Evolutionary conservation across 2,797 vertebrate genomes (phyloP).

Genomic region (Myotis pilosus): DNA sequence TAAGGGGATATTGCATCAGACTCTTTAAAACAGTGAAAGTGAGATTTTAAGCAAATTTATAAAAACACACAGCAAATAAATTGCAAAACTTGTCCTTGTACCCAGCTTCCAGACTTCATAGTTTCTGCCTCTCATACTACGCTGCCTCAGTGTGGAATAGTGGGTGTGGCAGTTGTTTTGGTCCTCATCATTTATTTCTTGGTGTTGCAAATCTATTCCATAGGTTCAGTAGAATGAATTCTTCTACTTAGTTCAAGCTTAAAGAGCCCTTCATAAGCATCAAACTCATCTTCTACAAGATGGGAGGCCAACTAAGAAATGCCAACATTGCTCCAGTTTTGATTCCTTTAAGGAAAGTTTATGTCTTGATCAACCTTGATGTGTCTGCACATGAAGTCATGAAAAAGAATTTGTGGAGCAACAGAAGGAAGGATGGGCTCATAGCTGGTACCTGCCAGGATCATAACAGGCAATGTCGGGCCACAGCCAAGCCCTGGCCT

Average conservation of each 20-base stretch:
- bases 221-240: background rate
- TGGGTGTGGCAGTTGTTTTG: background rate
- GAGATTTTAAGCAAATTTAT: constrained; percentile 14
- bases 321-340: background rate
- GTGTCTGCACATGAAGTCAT: background rate
- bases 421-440: background rate
- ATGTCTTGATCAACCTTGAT: background rate
- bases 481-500: background rate
- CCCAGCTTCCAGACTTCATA: background rate
- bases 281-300: background rate
- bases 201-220: background rate
- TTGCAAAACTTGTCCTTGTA: background rate
- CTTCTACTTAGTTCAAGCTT: background rate
- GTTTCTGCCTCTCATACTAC: background rate
- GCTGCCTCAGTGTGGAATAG: background rate
- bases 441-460: background rate
- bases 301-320: background rate
- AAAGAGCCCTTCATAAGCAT: background rate
- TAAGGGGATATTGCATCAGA: background rate
- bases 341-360: background rate
- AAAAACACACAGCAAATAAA: background rate
- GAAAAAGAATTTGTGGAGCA: background rate
- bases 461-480: background rate
- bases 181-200: background rate
- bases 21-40: background rate